A percentile compares a stretch with the other conserved stretches of the same genome.
Conservation (phyloP, 2,797 vertebrate genomes). For the Melanogrammus aeglefinus region DNA sequence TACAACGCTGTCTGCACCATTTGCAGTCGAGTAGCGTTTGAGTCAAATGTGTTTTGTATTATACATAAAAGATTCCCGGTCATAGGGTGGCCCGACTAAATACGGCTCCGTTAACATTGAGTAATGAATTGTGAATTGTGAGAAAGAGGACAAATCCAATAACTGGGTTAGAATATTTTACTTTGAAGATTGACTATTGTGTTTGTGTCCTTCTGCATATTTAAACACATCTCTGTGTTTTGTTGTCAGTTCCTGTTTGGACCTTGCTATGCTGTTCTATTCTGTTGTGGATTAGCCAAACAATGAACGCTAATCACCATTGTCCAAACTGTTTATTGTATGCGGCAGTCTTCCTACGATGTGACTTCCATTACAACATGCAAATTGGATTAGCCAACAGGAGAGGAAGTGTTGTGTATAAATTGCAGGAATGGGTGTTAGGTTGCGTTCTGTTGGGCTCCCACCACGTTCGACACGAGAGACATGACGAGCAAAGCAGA, state of each 20-base stretch:
- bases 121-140: neutral
- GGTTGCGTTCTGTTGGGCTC: neutral
- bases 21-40: neutral
- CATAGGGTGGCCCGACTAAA: neutral
- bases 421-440: constrained; percentile 10
- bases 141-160: constrained; percentile 17
- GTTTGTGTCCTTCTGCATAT: constrained; percentile 2
- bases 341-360: neutral
- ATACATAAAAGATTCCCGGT: neutral
- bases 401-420: constrained; percentile 5
- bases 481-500: constrained; percentile 16
- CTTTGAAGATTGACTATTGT: constrained; percentile 18
- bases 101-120: neutral
- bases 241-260: constrained; percentile 20
- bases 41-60: neutral
- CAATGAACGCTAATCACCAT: constrained; percentile 62
- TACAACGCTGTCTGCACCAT: neutral
- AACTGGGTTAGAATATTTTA: constrained; percentile 22
- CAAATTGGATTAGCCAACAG: constrained; percentile 50
- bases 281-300: constrained; percentile 58
- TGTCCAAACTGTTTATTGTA: constrained; percentile 43
- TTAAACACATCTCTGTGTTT: neutral
- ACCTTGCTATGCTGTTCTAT: constrained; percentile 34
- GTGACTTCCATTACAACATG: constrained; percentile 26
- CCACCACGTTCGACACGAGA: neutral